These are phyloP conservation scores for Esox niger DNA, from an alignment of 2,113 vertebrate genomes.

Conservation along the genomic window DNA sequence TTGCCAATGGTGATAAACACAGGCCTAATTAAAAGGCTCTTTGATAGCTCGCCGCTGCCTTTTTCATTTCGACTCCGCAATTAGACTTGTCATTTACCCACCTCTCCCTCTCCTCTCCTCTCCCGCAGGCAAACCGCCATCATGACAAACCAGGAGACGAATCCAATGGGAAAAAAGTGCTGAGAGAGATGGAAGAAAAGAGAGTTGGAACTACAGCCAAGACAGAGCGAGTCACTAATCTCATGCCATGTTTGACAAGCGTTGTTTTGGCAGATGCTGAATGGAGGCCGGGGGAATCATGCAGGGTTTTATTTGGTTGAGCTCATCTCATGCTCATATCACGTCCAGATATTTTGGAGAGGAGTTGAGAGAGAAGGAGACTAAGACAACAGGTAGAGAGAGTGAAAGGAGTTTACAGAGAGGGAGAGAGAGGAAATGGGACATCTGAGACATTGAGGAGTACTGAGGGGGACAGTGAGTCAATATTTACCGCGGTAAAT, in stretches of 20 bases:
- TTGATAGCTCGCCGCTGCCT: conserved; percentile 60
- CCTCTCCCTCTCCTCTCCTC: conserved; percentile 1
- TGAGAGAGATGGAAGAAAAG: conserved; percentile 20
- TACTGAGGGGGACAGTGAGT: conserved; percentile 6
- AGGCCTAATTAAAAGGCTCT: conserved; percentile 67
- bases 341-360: not conserved
- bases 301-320: conserved; percentile 29
- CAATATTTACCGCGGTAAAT: too few relatives aligned
- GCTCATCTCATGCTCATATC: conserved; percentile 36
- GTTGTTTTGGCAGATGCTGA: conserved; percentile 37
- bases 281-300: not conserved
- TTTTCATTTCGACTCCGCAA: conserved; percentile 62
- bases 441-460: too few relatives aligned
- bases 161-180: not conserved
- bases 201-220: conserved; percentile 9
- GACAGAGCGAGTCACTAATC: conserved; percentile 32
- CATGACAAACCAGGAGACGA: conserved; percentile 1
- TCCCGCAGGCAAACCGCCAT: conserved; percentile 11
- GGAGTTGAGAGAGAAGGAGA: not conserved
- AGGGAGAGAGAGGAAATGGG: not conserved
- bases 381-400: not conserved
- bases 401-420: conserved; percentile 26
- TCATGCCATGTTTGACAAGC: conserved; percentile 17
- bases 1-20: conserved; percentile 53
- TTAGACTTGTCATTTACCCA: conserved; percentile 41